Conservation (phyloP, 2,113 vertebrate species). For the Vombatus ursinus region DNA sequence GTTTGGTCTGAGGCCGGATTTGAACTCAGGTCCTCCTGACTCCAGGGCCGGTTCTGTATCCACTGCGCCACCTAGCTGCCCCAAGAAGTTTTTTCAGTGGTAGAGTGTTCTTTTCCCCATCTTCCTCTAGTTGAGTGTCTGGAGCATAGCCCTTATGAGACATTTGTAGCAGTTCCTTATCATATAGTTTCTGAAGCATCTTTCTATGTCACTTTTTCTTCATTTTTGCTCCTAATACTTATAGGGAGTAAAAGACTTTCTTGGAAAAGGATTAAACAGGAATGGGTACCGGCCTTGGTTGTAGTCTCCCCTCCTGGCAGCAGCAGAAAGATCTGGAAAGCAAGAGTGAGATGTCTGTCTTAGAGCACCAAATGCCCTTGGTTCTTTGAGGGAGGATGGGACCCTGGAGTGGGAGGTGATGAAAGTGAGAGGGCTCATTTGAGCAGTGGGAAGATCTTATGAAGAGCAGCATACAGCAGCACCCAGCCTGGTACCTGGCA, state of each 20-base stretch:
- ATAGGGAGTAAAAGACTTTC: neutral
- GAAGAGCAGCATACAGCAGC: neutral
- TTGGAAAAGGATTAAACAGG: neutral
- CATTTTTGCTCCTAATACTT: neutral
- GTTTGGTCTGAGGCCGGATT: too few relatives aligned
- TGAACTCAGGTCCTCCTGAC: too few relatives aligned
- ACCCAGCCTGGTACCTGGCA: neutral
- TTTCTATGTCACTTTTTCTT: neutral
- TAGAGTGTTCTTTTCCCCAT: neutral
- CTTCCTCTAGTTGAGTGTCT: neutral
- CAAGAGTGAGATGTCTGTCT: neutral
- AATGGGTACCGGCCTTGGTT: neutral
- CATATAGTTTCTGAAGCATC: neutral
- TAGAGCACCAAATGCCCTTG: neutral
- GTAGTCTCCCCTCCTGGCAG: neutral
- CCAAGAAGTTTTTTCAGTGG: neutral
- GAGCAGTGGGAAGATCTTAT: neutral
- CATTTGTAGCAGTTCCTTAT: neutral
- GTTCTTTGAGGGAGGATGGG: neutral
- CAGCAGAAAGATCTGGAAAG: neutral
- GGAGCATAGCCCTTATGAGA: too few relatives aligned
- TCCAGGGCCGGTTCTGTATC: too few relatives aligned
- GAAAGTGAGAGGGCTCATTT: neutral
- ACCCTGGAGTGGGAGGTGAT: neutral
- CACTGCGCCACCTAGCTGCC: too few relatives aligned